phyloP scores from a whole-genome alignment of 2,797 vertebrate genomes.

The Sebastes iracundus region DNA sequence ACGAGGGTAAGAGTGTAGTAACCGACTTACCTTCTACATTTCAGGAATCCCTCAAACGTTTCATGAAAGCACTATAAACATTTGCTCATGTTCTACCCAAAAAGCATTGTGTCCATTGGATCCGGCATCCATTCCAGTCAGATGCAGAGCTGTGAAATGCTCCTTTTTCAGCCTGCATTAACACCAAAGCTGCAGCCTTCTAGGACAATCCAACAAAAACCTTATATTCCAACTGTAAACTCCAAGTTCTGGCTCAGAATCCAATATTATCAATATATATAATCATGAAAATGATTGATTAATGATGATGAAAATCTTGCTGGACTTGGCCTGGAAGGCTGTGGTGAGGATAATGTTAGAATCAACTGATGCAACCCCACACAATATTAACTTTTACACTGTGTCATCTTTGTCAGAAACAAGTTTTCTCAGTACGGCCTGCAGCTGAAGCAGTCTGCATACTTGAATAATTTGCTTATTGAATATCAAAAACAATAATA shows the following conservation, averaged over 20 bases:
- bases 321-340: conserved; percentile 76
- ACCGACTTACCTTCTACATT: conserved; percentile 64
- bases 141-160: conserved; percentile 75
- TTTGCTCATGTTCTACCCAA: conserved; percentile 65
- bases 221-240: background rate
- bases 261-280: background rate
- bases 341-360: conserved; percentile 54
- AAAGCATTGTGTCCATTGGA: conserved; percentile 66
- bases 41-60: conserved; percentile 62
- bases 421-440: conserved; percentile 20
- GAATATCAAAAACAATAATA: background rate
- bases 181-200: conserved; percentile 67
- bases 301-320: conserved; percentile 5
- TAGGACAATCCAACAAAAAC: conserved; percentile 51
- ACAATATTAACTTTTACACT: conserved; percentile 49
- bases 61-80: conserved; percentile 59
- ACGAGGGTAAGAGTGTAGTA: conserved; percentile 59
- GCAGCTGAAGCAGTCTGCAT: conserved; percentile 18
- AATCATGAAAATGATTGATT: background rate
- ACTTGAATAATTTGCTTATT: background rate
- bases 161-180: conserved; percentile 74
- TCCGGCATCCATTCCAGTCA: conserved; percentile 66
- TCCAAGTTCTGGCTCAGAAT: background rate
- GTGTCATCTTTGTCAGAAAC: conserved; percentile 76
- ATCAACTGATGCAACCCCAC: conserved; percentile 36